Evolutionary conservation across 2,797 vertebrate species (phyloP), one percentile per base, ranked within the genome.

Genomic region (Pseudomugil tenellus): DNA sequence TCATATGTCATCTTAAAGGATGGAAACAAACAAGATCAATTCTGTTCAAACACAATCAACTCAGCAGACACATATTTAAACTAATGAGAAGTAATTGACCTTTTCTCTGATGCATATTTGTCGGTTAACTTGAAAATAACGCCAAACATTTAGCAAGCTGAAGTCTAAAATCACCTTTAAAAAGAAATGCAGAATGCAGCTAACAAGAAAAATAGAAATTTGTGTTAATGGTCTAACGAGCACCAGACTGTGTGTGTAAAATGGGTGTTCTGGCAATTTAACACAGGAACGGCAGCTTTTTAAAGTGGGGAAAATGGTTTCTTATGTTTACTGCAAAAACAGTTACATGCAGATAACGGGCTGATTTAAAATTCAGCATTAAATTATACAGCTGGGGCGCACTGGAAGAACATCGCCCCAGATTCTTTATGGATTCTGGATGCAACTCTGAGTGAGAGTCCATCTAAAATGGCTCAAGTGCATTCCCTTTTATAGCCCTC

Each of bases 401-500:
- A 37, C 1, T 48, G 29, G 10, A 52, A 21, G 21, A 79, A 84
- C 63, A 58, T 53, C 74, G 60, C 26, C 32, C 58, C 62, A 31
- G 66, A 79, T 71, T 83, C 79, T 72, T 77, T 16, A 53, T 61
- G 69, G 77, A 79, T 80, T 76, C 84, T 56, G 59, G 39, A 72
- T 74, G 43, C 57, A 70, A 59, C 72, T 65, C 46, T 72, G 75
- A 83, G 80, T 80, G 79, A 73, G 62, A 83, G 51, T 61, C 56
- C 17, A 55, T 17, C 13, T 43, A 58, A 51, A 79, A 70, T 13
- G 37, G 63, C 54, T 29, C 31, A 56, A 76, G 41, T 52, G 10
- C 13, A 29, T 31, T n/a, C 52, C 51, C 67, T 46, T 17, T 25
- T 25, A 58, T 39, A 39, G 35, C 14, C 29, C 37, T 32, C 35